These are phyloP conservation scores for Premnoplex brunnescens DNA, from an alignment of 2,797 vertebrate species.

Conservation along the genomic window DNA sequence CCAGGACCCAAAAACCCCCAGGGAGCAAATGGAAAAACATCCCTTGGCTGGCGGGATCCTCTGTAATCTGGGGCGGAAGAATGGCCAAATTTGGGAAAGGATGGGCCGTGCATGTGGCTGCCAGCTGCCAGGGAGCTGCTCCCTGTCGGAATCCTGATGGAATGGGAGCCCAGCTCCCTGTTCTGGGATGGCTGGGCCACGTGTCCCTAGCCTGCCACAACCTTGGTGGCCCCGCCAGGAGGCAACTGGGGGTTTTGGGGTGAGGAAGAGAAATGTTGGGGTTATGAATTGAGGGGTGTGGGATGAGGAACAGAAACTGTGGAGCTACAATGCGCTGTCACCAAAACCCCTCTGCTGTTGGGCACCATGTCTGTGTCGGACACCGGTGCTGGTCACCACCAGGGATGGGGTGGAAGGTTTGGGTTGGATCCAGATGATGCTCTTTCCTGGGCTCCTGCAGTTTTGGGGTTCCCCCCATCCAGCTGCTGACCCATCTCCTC, in stretches of 20 bases:
- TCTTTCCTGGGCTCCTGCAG: background rate
- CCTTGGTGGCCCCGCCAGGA: accelerated
- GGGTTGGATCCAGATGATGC: accelerated
- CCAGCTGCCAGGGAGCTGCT: background rate
- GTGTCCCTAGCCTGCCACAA: accelerated
- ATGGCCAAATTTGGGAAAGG: background rate
- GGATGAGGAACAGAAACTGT: background rate
- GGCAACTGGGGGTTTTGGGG: background rate
- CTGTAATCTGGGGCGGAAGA: accelerated
- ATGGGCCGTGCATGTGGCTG: accelerated
- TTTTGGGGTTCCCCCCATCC: background rate
- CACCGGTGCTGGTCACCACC: accelerated
- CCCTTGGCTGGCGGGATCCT: accelerated
- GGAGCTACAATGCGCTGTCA: accelerated
- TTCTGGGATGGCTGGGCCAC: accelerated
- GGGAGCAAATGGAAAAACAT: background rate
- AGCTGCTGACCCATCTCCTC: background rate
- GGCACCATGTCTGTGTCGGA: accelerated
- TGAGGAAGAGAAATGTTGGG: background rate
- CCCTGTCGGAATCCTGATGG: accelerated
- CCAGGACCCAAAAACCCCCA: background rate
- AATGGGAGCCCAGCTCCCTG: background rate
- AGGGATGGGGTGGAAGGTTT: background rate
- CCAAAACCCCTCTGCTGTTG: background rate
- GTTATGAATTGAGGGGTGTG: background rate